Evolutionary conservation across 1,140 invertebrate species (phyloP), one percentile per base, ranked within the genome.

Genomic region (Nebria ingens): DNA sequence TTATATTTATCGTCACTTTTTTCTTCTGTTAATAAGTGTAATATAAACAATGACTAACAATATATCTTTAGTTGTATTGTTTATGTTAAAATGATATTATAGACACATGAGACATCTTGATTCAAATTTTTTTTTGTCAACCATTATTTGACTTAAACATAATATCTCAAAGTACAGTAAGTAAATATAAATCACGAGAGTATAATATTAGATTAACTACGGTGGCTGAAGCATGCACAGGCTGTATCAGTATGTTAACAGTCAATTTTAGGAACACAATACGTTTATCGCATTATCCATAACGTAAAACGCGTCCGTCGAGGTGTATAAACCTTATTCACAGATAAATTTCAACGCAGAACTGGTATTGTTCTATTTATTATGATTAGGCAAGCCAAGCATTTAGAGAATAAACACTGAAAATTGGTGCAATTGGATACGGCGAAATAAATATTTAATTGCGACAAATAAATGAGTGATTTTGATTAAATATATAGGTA

Each of bases 241-340:
- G 25, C 25, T 34, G n/a, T 34, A 34, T 34, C 25, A 34, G 25
- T 34, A 9, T 34, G 25, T 34, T 34, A 34, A n/a, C 25, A 34
- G 25, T 34, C 25, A 34, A 17, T 45, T n/a, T 45, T 45, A 11
- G 40, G 3, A 45, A 11, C 6, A 45, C 15, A 45, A 45, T 11
- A 45, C 25, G 13, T 29, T 29, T 45, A 45, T 17, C 9, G 6
- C 40, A 45, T 45, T 45, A 45, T 45, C 40, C 40, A 12, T 45
- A 45, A 45, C 9, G 40, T 45, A 45, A 45, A 17, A 45, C 40
- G 40, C 15, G 40, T 45, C 40, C 40, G 40, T 17, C 15, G 40
- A 45, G 40, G 40, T 45, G 40, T 45, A 45, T 45, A 45, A 45
- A 45, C 40, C 40, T 45, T 45, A 3, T 17, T 45, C 40, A 11